Evolutionary conservation across 1,140 invertebrate genomes (phyloP).

Genomic region (Pachyrhynchus sulphureomaculatus): DNA sequence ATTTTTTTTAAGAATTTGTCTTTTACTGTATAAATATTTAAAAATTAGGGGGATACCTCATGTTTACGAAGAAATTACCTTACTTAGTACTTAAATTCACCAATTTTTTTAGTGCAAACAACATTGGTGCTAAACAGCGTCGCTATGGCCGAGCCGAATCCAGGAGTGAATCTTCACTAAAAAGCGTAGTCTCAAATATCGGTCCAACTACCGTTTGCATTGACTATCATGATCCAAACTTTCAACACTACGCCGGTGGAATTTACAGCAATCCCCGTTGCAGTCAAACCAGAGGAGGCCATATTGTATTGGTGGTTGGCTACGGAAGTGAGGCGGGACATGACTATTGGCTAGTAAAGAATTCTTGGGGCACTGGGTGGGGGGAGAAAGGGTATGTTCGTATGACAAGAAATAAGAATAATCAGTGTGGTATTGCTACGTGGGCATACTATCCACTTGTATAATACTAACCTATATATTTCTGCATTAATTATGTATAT

Average conservation of each 20-base stretch:
- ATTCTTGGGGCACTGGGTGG: conserved; percentile 59
- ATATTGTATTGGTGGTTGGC: conserved; percentile 59
- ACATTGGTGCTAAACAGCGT: too few relatives aligned
- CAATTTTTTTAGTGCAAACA: too few relatives aligned
- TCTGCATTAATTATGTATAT: too few relatives aligned
- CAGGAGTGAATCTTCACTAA: neutral
- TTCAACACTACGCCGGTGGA: conserved; percentile 2
- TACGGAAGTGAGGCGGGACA: conserved; percentile 61
- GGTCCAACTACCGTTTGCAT: neutral
- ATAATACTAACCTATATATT: neutral
- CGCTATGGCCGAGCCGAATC: too few relatives aligned
- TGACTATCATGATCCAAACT: neutral
- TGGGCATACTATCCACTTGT: conserved; percentile 54
- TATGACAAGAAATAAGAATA: conserved; percentile 62
- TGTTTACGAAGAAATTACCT: too few relatives aligned
- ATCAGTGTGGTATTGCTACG: conserved; percentile 67
- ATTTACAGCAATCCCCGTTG: conserved; percentile 62
- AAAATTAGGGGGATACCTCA: too few relatives aligned
- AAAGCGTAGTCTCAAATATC: neutral
- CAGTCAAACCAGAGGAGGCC: conserved; percentile 64
- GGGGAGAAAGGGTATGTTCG: conserved; percentile 65
- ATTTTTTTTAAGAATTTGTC: too few relatives aligned
- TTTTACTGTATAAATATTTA: too few relatives aligned
- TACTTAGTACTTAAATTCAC: too few relatives aligned
- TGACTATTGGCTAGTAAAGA: conserved; percentile 53